These are phyloP conservation scores for Sinella curviseta DNA, from an alignment of 1,140 invertebrate species.

Conservation along the genomic window DNA sequence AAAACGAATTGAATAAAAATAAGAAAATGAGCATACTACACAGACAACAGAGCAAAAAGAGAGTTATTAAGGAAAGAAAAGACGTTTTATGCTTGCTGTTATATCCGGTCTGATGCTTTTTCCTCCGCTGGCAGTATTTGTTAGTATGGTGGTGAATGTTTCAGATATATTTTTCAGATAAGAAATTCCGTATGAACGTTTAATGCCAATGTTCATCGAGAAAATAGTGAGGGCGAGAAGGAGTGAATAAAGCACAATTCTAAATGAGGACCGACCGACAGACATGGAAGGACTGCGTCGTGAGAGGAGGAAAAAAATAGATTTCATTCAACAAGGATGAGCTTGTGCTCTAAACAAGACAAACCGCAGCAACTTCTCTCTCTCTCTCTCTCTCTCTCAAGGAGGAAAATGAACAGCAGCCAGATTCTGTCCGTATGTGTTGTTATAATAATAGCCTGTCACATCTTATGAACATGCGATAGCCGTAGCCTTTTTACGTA, in stretches of 20 bases:
- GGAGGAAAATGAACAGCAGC: not conserved
- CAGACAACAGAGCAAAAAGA: slow-evolving; percentile 2
- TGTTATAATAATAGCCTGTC: not conserved
- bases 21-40: not conserved
- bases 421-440: not conserved
- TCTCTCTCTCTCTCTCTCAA: no score
- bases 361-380: no score
- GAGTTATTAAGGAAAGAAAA: slow-evolving; percentile 18
- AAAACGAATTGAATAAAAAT: no score
- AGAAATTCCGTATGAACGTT: not conserved
- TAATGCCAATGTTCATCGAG: slow-evolving; percentile 18
- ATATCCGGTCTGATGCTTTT: slow-evolving; percentile 20
- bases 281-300: no score
- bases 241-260: no score
- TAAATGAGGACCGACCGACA: no score
- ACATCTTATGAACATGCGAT: not conserved
- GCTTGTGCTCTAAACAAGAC: no score
- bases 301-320: no score
- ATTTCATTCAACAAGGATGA: no score
- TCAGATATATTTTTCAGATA: slow-evolving; percentile 6
- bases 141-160: not conserved
- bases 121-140: not conserved
- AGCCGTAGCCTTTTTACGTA: no score
- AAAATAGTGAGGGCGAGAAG: no score
- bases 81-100: slow-evolving; percentile 12